Evolutionary conservation across 1,140 invertebrate species (phyloP), one percentile per base, ranked within the genome.

Genomic region (Kradibia gibbosae): DNA sequence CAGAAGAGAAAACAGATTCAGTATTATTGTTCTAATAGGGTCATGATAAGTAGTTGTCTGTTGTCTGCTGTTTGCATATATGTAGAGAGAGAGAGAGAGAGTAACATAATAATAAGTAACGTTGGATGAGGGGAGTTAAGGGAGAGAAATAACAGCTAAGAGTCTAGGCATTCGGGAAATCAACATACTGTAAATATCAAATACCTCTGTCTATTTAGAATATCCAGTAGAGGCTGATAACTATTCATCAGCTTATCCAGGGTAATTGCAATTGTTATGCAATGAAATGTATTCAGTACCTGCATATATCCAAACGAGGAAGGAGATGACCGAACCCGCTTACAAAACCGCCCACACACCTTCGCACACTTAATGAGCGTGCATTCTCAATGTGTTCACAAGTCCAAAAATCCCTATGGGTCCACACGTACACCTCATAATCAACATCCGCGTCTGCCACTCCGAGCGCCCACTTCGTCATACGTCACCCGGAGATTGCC

Each of bases 231-330:
- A 73, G 60, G 17, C 62, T 83, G 77, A 84, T 86, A 85, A 86
- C 84, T 86, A 87, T 87, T 87, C 84, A 86, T 87, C 36, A 39
- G 42, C 82, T 81, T 84, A 85, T 84, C 82, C 74, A 72, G 39
- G 73, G 73, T 80, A 84, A 86, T 86, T 73, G 81, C 77, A 82
- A 87, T 86, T 86, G 83, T 86, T 83, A 70, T 83, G 82, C 76
- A 82, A 85, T 84, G 81, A 85, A 81, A 39, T 45, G 48, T 36
- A 36, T 3, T 65, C 31, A 15, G 4, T 65, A 15, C 4, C 34
- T 65, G 31, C 34, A 17, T 20, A 10, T 8, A 25, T 0, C 17
- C 1, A 15, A 17, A n/a, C 34, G 20, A 36, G 17, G 34, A 39
- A 8, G 62, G 34, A 36, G 34, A 39, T 17, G 4, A 36, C 2